These are phyloP conservation scores for Caprella mutica DNA, from an alignment of 2,888 invertebrate genomes.

Conservation along the genomic window DNA sequence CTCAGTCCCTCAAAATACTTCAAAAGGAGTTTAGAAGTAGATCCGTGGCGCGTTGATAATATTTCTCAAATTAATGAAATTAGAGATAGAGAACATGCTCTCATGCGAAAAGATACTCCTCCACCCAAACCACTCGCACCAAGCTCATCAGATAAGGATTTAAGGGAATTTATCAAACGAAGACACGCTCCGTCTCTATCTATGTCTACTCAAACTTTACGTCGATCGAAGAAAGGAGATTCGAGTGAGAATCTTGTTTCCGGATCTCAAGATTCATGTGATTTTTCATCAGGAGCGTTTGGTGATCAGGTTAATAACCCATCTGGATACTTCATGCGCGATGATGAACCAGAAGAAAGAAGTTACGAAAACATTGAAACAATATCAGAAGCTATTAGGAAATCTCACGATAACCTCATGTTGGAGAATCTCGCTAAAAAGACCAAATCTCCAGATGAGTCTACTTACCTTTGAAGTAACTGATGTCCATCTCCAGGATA, in stretches of 20 bases:
- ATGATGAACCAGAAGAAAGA: conserved; percentile 2
- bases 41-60: conserved; percentile 4
- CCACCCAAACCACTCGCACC: not conserved
- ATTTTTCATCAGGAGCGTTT: too few relatives aligned
- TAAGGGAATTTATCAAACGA: conserved; percentile 1
- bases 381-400: conserved; percentile 1
- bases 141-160: not conserved
- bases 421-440: not conserved
- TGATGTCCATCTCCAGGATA: too few relatives aligned
- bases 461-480: conserved; percentile 8
- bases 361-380: conserved; percentile 8
- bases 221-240: not conserved
- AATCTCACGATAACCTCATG: conserved; percentile 3
- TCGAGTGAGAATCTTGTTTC: conserved; percentile 5
- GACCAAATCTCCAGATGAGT: conserved; percentile 9
- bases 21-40: conserved; percentile 9
- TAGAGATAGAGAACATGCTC: not conserved
- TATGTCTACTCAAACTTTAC: conserved; percentile 7
- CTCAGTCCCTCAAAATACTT: not conserved
- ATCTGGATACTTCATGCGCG: not conserved
- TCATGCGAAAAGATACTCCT: conserved; percentile 6
- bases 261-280: not conserved
- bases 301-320: conserved; percentile 1
- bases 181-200: conserved; percentile 1
- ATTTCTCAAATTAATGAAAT: not conserved